Conservation (phyloP, 2,888 invertebrate genomes). For the Onchidella celtica region DNA sequence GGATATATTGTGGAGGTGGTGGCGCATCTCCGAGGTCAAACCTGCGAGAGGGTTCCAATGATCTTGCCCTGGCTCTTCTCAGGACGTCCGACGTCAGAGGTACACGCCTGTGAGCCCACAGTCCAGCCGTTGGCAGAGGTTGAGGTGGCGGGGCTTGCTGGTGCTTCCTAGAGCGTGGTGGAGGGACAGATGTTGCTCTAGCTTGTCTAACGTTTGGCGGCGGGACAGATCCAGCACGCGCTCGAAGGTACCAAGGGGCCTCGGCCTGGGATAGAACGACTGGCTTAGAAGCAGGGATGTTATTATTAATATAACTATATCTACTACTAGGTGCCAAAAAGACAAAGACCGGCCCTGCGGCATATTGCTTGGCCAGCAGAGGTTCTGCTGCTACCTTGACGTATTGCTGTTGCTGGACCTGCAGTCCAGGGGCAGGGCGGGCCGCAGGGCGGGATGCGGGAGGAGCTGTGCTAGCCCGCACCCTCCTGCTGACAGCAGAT, state of each 20-base stretch:
- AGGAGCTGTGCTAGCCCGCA: slow-evolving; percentile 50
- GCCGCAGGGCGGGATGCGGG: slow-evolving; percentile 45
- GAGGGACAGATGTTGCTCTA: slow-evolving; percentile 23
- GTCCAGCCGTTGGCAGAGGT: slow-evolving; percentile 38
- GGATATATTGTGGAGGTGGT: background rate
- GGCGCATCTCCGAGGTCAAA: background rate
- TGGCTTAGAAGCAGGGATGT: slow-evolving; percentile 48
- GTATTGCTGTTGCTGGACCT: slow-evolving; percentile 39
- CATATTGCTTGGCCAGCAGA: slow-evolving; percentile 23
- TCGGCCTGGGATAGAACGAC: slow-evolving; percentile 50
- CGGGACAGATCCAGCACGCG: slow-evolving; percentile 38
- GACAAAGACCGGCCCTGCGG: slow-evolving; percentile 15
- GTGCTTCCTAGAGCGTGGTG: background rate
- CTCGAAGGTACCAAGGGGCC: slow-evolving; percentile 45
- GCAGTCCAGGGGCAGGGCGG: slow-evolving; percentile 48
- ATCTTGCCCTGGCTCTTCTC: slow-evolving; percentile 38
- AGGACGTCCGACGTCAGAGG: slow-evolving; percentile 10
- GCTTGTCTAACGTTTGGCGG: slow-evolving; percentile 17
- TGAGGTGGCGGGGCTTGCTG: background rate
- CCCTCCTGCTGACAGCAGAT: slow-evolving; percentile 67
- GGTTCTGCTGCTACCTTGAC: slow-evolving; percentile 35
- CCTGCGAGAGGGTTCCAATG: slow-evolving; percentile 28
- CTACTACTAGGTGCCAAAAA: slow-evolving; percentile 35
- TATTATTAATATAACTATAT: slow-evolving; percentile 40
- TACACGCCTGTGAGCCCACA: slow-evolving; percentile 46